Base-by-base conservation (phyloP, 2,797 vertebrate species). In the Cynopterus sphinx region DNA sequence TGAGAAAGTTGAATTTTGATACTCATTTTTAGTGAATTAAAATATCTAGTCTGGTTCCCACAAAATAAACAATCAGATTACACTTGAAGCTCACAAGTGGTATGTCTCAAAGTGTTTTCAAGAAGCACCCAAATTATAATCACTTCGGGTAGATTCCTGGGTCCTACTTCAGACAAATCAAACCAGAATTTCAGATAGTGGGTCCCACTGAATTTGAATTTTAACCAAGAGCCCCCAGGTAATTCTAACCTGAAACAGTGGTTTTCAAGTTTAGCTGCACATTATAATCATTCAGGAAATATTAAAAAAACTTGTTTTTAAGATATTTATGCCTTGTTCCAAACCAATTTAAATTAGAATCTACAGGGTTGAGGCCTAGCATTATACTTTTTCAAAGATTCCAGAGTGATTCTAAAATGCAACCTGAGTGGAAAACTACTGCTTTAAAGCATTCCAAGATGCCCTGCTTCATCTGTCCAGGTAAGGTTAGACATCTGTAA, bases 281-380 rank as follows among this genome's bases (percentile, higher is more conserved):
- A 67, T 57, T 86, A 74, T 13, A 82, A 88, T 85, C 49, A 84
- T 24, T 21, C 22, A 41, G 36, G 36, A 6, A 93, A 90, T 22
- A 73, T 46, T 3, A 24, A n/a, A 61, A 70, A 87, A 15, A 49
- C 0, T 4, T 49, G 15, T 49, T 49, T 49, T 49, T 15, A 77
- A 71, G 3, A 15, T 73, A 51, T 28, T 33, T 36, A 59, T 73
- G 31, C 5, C 26, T 33, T 82, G 22, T 82, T 11, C 21, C 49
- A 82, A 93, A 61, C 10, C 24, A 88, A 82, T 49, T 93, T 91
- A 61, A 89, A 91, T 63, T 33, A 84, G 12, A 78, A 61, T 89
- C 9, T 87, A 28, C 33, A 82, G n/a, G 28, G 16, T 7, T 41
- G 2, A 59, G 39, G 26, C 2, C 16, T 46, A 73, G 65, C 63